These are phyloP conservation scores for Oophaga sylvatica DNA, from an alignment of 2,797 vertebrate genomes.

Conservation along the genomic window DNA sequence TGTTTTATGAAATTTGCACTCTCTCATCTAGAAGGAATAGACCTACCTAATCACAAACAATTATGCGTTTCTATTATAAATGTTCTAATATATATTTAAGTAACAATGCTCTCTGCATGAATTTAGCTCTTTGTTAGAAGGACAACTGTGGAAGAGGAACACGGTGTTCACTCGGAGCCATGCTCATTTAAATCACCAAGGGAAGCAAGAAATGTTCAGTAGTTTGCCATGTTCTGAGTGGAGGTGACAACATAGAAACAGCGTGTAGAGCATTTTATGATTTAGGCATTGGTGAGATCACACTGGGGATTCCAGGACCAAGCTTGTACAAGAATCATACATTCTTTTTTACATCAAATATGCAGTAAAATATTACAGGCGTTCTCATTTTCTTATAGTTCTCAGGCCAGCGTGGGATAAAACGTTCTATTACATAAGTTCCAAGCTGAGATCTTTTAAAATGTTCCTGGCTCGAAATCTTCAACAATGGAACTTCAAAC, in stretches of 20 bases:
- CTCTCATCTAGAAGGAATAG: neutral
- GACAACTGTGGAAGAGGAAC: too few relatives aligned
- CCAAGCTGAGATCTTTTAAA: conserved; percentile 66
- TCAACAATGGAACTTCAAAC: conserved; percentile 66
- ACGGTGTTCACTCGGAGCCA: neutral
- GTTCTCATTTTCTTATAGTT: conserved; percentile 28
- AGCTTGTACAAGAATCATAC: conserved; percentile 38
- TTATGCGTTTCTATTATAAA: neutral
- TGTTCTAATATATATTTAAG: neutral
- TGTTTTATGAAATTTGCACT: neutral
- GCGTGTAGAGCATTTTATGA: conserved; percentile 23
- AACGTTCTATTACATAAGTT: conserved; percentile 56
- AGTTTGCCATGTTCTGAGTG: conserved; percentile 18
- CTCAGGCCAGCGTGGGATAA: conserved; percentile 36
- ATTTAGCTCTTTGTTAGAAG: neutral
- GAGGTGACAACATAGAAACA: conserved; percentile 19
- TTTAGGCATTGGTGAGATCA: conserved; percentile 14
- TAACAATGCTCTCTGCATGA: neutral
- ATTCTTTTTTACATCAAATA: conserved; percentile 39
- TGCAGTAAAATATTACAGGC: conserved; percentile 40
- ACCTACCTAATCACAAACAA: neutral
- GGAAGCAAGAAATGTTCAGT: neutral
- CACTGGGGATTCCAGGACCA: conserved; percentile 31
- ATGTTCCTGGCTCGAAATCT: conserved; percentile 66
- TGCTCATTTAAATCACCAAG: conserved; percentile 18